Base-by-base conservation (phyloP, 2,113 vertebrate species). In the Dinomys branickii region DNA sequence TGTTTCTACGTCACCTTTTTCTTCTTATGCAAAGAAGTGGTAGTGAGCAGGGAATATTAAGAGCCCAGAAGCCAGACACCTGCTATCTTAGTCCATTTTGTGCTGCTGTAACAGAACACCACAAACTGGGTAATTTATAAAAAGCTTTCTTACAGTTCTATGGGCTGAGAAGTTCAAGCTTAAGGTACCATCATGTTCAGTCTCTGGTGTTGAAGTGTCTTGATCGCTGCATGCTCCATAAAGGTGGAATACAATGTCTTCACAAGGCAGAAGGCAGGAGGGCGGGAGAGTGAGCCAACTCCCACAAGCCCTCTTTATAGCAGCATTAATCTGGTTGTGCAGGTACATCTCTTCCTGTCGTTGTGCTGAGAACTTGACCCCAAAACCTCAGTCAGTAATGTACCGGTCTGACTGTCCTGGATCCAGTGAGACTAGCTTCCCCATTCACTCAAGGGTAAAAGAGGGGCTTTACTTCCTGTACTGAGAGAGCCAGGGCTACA, bases 1-100 rank as follows among this genome's bases (percentile, higher is more conserved):
- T 84, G 93, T 80, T 94, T 77, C 78, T 94, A 77, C 50, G 83
- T 89, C 30, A 88, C 65, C 65, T 86, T 85, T 75, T 84, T 94
- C 17, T 90, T 90, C 78, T 73, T 90, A 93, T 59, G 85, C 78
- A 90, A 44, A 7, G 19, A 83, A 93, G 65, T 41, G 5, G 14
- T 38, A 50, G 84, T 75, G 67, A 94, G 20, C 56, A 93, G 71
- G 56, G 52, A 94, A 13, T 71, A 65, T 22, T 67, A 96, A 88
- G 52, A 80, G 52, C 19, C 50, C 71, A 85, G 77, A 84, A 75
- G 28, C 69, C 63, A 91, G 96, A 95, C 38, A 61, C 82, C 73
- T 93, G 33, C 7, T 89, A 9, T 38, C 35, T 61, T 61, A 81
- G 52, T 80, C 16, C 50, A 78, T 78, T 90, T 71, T 89, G 50